A percentile compares a stretch with the other conserved stretches of the same genome.
These are phyloP conservation scores for Limnothrissa miodon DNA, from an alignment of 2,113 vertebrate genomes.

Conservation along the genomic window DNA sequence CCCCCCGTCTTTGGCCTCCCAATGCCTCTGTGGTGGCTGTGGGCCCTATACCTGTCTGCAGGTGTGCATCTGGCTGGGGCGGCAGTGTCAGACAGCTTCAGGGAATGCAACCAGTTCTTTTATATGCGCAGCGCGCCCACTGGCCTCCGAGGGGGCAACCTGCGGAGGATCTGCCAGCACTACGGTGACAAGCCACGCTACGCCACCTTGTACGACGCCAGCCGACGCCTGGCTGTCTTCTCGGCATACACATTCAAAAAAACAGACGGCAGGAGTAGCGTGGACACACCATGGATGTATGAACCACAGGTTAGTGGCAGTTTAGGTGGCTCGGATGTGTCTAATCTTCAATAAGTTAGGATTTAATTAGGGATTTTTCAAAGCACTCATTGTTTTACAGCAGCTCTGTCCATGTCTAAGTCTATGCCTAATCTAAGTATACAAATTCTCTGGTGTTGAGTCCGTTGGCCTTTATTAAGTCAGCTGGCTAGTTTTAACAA, in stretches of 20 bases:
- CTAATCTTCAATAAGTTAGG: not conserved
- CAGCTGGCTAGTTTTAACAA: too few relatives aligned
- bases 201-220: conserved; percentile 65
- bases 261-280: conserved; percentile 63
- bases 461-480: not conserved
- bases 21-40: conserved; percentile 44
- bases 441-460: too few relatives aligned
- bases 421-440: not conserved
- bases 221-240: conserved; percentile 56
- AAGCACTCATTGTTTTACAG: too few relatives aligned
- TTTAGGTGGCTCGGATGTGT: not conserved
- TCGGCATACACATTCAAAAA: conserved; percentile 72
- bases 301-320: conserved; percentile 65
- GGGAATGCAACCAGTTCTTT: conserved; percentile 65
- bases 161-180: conserved; percentile 64
- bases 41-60: conserved; percentile 39
- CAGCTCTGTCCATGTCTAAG: not conserved
- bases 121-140: conserved; percentile 61
- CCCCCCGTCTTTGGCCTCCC: not conserved
- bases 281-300: conserved; percentile 73
- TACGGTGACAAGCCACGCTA: conserved; percentile 60
- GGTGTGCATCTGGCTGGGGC: conserved; percentile 33
- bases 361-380: not conserved
- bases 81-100: conserved; percentile 59
- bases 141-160: conserved; percentile 50